Conservation (phyloP, 2,113 vertebrate species). For the Pontoporia blainvillei region DNA sequence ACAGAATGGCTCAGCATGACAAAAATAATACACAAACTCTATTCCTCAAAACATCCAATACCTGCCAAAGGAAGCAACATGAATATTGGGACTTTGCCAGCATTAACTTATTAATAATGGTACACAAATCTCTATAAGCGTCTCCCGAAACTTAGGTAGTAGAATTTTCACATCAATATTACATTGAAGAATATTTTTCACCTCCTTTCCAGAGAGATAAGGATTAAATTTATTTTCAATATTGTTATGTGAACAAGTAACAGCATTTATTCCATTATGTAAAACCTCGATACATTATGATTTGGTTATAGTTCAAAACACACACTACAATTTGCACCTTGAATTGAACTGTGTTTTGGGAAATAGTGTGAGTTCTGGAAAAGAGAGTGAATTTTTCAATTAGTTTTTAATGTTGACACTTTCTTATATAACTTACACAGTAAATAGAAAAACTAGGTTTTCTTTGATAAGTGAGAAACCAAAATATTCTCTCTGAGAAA, state of each 20-base stretch:
- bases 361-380: not conserved
- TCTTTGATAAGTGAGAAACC: not conserved
- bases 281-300: not conserved
- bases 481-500: not conserved
- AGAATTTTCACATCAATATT: conserved; percentile 22
- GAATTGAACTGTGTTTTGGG: not conserved
- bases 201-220: not conserved
- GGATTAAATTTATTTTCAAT: conserved; percentile 26
- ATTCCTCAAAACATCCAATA: not conserved
- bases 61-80: not conserved
- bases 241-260: not conserved
- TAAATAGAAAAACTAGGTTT: not conserved
- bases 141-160: not conserved
- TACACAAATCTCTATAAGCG: not conserved
- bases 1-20: not conserved
- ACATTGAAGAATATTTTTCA: not conserved
- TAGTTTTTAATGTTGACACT: not conserved
- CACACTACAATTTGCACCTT: not conserved
- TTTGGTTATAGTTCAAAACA: not conserved
- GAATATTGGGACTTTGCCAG: not conserved
- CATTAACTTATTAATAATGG: not conserved
- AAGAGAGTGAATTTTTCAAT: not conserved
- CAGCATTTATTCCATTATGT: not conserved
- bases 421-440: not conserved
- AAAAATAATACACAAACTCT: not conserved